Conservation (phyloP, 2,888 invertebrate species). For the Periphyllus acericola region DNA sequence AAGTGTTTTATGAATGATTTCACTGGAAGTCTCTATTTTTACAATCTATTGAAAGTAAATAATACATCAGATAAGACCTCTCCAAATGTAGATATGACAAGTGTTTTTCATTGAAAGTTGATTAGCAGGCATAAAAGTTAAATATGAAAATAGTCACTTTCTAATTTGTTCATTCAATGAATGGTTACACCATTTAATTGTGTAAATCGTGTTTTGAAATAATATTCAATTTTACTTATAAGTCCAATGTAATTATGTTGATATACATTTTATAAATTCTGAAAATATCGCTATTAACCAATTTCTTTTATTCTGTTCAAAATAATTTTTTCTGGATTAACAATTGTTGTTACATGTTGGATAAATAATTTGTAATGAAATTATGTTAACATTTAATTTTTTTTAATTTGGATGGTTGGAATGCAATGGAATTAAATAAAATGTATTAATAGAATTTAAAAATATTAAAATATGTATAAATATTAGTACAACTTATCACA, state of each 20-base stretch:
- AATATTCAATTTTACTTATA: not conserved
- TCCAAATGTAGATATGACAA: not conserved
- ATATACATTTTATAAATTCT: not conserved
- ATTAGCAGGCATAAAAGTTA: not conserved
- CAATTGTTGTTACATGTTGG: no score
- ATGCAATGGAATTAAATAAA: no score
- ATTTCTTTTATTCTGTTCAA: not conserved
- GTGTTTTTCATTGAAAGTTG: constrained; percentile 4
- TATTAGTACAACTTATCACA: no score
- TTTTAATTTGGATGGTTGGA: no score
- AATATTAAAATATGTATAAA: no score
- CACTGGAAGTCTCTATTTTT: not conserved
- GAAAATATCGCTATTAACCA: not conserved
- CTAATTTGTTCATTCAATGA: constrained; percentile 20
- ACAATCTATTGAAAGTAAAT: not conserved
- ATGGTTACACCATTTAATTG: constrained; percentile 13
- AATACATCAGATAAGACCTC: not conserved
- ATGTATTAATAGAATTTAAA: no score
- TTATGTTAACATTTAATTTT: no score
- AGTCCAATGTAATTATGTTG: not conserved
- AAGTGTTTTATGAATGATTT: not conserved
- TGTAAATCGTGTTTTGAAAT: not conserved
- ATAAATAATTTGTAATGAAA: no score
- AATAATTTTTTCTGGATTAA: no score
- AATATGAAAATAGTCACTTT: constrained; percentile 8